Percentiles rank a stretch among this genome's conserved stretches.
Conservation (phyloP, 2,797 vertebrate species). For the Sebastes minor region DNA sequence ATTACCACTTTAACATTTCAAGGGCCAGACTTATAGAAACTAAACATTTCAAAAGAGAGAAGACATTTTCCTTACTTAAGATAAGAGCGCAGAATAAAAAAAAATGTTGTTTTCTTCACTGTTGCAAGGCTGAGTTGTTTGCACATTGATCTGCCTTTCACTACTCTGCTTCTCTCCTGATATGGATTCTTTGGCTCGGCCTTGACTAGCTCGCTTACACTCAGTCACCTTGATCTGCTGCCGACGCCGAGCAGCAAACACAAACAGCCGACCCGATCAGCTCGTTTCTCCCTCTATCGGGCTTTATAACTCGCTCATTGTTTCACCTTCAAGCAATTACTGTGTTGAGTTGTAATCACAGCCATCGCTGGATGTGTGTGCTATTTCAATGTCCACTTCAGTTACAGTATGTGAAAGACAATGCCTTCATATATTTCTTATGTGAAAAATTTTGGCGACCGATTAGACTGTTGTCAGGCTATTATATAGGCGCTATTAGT, state of each 20-base stretch:
- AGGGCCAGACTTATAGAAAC: neutral
- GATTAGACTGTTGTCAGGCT: too few species aligned
- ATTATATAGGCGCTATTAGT: too few species aligned
- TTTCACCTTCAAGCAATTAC: conserved; percentile 33
- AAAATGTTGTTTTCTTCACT: conserved; percentile 20
- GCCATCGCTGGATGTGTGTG: neutral
- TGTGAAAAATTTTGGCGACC: neutral
- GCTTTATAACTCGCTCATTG: conserved; percentile 17
- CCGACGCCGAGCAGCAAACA: conserved; percentile 42
- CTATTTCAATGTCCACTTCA: conserved; percentile 4
- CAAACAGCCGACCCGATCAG: conserved; percentile 24
- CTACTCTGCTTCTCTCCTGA: conserved; percentile 42
- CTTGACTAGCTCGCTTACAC: conserved; percentile 58
- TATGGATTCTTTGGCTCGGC: conserved; percentile 64
- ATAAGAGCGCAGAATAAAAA: conserved; percentile 16
- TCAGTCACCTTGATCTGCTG: conserved; percentile 54
- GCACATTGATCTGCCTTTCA: conserved; percentile 63
- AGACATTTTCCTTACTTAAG: conserved; percentile 16
- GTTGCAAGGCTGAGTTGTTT: conserved; percentile 44
- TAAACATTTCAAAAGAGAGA: neutral
- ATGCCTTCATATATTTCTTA: neutral
- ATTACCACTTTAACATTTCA: conserved; percentile 15
- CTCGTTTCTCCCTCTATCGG: conserved; percentile 7
- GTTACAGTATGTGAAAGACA: neutral
- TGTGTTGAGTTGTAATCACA: neutral